Percentiles rank a stretch among this genome's conserved stretches.
Evolutionary conservation across 2,113 vertebrate species (phyloP).

Genomic region (Spea bombifrons): DNA sequence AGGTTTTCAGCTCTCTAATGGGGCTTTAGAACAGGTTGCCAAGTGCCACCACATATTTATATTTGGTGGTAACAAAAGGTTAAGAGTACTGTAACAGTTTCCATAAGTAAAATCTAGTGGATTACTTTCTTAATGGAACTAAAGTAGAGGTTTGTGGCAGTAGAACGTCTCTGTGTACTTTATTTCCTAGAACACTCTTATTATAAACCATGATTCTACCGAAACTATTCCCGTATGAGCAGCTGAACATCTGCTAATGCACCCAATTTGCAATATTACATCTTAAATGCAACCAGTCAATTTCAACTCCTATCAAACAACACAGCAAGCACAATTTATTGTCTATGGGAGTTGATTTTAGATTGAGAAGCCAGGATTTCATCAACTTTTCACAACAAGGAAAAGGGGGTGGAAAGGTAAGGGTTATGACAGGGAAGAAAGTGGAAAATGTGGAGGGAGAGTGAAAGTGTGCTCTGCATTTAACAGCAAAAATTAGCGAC

Average conservation of each 20-base stretch:
- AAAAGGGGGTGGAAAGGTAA: slow-evolving; percentile 24
- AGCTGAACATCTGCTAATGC: slow-evolving; percentile 45
- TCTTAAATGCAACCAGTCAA: slow-evolving; percentile 48
- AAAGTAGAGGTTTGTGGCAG: slow-evolving; percentile 34
- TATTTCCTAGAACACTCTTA: slow-evolving; percentile 22
- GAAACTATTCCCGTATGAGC: slow-evolving; percentile 26
- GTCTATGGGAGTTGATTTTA: slow-evolving; percentile 45
- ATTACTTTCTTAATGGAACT: slow-evolving; percentile 31
- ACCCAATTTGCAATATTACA: slow-evolving; percentile 48
- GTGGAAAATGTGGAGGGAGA: slow-evolving; percentile 5
- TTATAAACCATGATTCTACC: slow-evolving; percentile 30
- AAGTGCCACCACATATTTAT: not conserved
- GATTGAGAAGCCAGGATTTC: slow-evolving; percentile 33
- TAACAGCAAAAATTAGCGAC: not conserved
- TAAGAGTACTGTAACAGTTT: slow-evolving; percentile 22
- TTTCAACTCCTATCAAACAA: slow-evolving; percentile 45
- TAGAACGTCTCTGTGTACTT: slow-evolving; percentile 30
- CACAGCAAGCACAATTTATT: slow-evolving; percentile 42
- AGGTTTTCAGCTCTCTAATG: too few relatives aligned
- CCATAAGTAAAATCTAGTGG: slow-evolving; percentile 15
- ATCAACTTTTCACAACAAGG: slow-evolving; percentile 38
- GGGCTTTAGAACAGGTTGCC: not conserved
- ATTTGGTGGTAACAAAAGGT: not conserved
- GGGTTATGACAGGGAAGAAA: not conserved
- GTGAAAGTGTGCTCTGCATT: not conserved